Base-by-base conservation (phyloP, 2,797 vertebrate species). In the Notolabrus celidotus region DNA sequence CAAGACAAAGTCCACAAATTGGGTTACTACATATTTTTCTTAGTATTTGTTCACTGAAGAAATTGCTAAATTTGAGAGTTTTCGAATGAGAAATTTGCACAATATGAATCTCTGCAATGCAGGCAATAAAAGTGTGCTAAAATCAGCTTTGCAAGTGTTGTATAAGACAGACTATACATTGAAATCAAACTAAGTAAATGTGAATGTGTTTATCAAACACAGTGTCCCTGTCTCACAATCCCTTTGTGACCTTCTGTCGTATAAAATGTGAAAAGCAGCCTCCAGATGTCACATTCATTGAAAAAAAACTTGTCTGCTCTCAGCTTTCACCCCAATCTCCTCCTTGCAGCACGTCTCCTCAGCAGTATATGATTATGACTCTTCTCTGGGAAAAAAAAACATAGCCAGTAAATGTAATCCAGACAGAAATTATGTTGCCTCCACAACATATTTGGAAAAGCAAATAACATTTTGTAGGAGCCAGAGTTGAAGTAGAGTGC, bases 401-500 rank as follows among this genome's bases (percentile, higher is more conserved):
- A 53, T 5, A 12, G 15, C 12, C 29, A 10, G 8, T 23, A 5
- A 55, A 23, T 64, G 8, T 27, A 43, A 51, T 45, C 8, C 17
- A 51, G n/a, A 17, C 23, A 23, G 7, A 45, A 46, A 56, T 55
- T 2, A 1, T 9, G 9, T 55, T 59, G 20, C 34, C 29, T 17
- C 0, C 0, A 45, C 0, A 68, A 33, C 4, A 14, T 17, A 36
- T 58, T 36, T 67, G 8, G 2, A 14, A 64, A 58, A 55, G 23
- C 14, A 61, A 38, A 51, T 38, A 34, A 10, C 14, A 10, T 57
- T 46, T 45, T 8, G 12, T 11, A 1, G n/a, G 7, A 36, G 36
- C 1, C 38, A 22, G 41, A 22, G 29, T 59, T 76, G 47, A 65
- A 59, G 20, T 1, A 10, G 5, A 55, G 47, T 61, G 16, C 22